Base-by-base conservation (phyloP, 2,888 invertebrate species). In the Lasioglossum pauxillum region DNA sequence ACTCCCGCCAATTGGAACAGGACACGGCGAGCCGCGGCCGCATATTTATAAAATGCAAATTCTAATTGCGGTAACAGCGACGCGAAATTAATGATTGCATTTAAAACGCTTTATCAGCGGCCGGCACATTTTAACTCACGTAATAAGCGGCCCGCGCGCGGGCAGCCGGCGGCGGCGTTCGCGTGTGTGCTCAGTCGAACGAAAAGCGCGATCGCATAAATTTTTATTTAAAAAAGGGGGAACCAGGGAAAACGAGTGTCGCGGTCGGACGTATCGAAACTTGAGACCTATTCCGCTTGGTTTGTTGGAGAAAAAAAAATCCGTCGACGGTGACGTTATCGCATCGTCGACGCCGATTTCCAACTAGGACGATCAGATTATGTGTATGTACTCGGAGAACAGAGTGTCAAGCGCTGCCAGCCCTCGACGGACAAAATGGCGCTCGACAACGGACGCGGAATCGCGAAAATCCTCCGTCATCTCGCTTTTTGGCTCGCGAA, bases 31-130 rank as follows among this genome's bases (percentile, higher is more conserved):
- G 78, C 76, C 78, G 31, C 38, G 74, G 87, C 85, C 91, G 90
- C 91, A 93, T 93, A 93, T 93, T 93, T 92, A 93, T 93, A 91
- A 91, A 91, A 93, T 93, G 93, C 89, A 90, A 93, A 93, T 93
- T 91, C 89, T 91, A 92, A 93, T 93, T 91, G 91, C 92, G 78
- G 89, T 88, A 92, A 93, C 92, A 92, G 91, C 89, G 90, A 91
- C 89, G 90, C 90, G 86, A 90, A 90, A 92, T 92, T 92, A 92
- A 93, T 90, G 91, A 93, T 93, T 91, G 92, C 90, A 89, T 91
- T 93, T 91, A 91, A 92, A 92, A 93, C 85, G 90, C 85, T 91
- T 92, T 92, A 93, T 93, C 93, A 90, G 88, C 80, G 80, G 80
- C 87, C 85, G 84, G 83, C 88, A 87, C 84, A 88, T 85, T 91